Conservation (phyloP, 2,113 vertebrate genomes). For the Aptenodytes forsteri region DNA sequence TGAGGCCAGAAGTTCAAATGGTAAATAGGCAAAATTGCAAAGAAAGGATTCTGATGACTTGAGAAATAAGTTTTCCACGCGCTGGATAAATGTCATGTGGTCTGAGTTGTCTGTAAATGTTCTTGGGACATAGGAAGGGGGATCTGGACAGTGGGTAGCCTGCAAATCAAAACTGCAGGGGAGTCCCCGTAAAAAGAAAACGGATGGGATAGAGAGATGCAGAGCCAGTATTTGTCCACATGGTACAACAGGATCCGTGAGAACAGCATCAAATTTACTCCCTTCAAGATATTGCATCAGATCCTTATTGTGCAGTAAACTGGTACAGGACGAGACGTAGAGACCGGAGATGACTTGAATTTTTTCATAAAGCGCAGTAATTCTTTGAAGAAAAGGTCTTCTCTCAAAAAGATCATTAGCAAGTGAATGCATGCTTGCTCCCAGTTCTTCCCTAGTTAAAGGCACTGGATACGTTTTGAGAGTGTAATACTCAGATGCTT, state of each 20-base stretch:
- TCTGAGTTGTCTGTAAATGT: constrained; percentile 48
- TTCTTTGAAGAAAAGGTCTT: constrained; percentile 51
- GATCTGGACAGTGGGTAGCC: constrained; percentile 77
- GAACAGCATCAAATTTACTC: constrained; percentile 68
- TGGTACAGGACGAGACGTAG: constrained; percentile 50
- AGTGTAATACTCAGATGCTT: constrained; percentile 63
- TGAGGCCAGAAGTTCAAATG: constrained; percentile 70
- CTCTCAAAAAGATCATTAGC: neutral
- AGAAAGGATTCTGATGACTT: constrained; percentile 37
- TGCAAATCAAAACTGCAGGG: constrained; percentile 74
- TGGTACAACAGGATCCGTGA: constrained; percentile 82
- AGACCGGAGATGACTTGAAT: neutral
- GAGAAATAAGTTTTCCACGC: constrained; percentile 75
- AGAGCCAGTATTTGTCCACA: constrained; percentile 81
- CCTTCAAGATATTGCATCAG: constrained; percentile 71
- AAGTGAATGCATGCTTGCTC: neutral
- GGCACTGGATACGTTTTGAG: constrained; percentile 72
- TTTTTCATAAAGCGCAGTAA: neutral
- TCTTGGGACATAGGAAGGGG: constrained; percentile 77
- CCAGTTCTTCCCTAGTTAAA: constrained; percentile 26
- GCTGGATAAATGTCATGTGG: constrained; percentile 77
- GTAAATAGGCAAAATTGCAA: constrained; percentile 66
- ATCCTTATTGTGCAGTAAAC: constrained; percentile 68
- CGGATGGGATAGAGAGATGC: constrained; percentile 67
- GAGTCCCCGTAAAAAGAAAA: constrained; percentile 79